Evolutionary conservation across 2,888 invertebrate species (phyloP).

Genomic region (Chrysodeixis includens): DNA sequence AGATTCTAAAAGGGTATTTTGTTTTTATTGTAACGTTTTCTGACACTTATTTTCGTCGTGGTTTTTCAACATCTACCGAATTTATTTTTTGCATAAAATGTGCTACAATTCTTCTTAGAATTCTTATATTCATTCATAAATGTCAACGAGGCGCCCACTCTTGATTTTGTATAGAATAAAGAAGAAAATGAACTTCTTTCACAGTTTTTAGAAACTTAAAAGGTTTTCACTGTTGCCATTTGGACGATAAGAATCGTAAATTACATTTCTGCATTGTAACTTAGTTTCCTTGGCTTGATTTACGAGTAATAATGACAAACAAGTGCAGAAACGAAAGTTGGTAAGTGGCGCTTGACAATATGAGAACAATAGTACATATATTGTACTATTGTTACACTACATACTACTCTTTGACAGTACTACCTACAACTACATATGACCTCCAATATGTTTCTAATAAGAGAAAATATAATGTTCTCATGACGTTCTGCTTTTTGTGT

Average conservation of each 20-base stretch:
- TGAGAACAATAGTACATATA: slow-evolving; percentile 14
- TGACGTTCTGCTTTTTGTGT: background rate
- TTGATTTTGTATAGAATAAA: background rate
- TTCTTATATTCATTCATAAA: background rate
- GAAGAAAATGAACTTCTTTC: background rate
- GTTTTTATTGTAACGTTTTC: no score
- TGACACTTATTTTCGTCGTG: no score
- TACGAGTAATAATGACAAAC: slow-evolving; percentile 46
- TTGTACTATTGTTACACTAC: no score
- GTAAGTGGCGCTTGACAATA: slow-evolving; percentile 41
- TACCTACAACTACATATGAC: background rate
- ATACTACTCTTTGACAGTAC: no score
- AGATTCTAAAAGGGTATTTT: no score
- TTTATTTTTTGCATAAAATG: background rate
- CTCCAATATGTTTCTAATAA: background rate
- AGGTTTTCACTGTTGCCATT: background rate
- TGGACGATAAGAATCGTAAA: background rate
- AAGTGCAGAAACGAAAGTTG: slow-evolving; percentile 48
- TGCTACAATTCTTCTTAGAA: background rate
- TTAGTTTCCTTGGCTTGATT: slow-evolving; percentile 36
- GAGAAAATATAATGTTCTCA: background rate
- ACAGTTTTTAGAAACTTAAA: background rate
- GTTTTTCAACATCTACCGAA: no score
- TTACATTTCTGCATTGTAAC: slow-evolving; percentile 3
- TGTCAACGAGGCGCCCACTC: background rate